phyloP scores from a whole-genome alignment of 2,888 invertebrate species.

The Gnatocerus cornutus region DNA sequence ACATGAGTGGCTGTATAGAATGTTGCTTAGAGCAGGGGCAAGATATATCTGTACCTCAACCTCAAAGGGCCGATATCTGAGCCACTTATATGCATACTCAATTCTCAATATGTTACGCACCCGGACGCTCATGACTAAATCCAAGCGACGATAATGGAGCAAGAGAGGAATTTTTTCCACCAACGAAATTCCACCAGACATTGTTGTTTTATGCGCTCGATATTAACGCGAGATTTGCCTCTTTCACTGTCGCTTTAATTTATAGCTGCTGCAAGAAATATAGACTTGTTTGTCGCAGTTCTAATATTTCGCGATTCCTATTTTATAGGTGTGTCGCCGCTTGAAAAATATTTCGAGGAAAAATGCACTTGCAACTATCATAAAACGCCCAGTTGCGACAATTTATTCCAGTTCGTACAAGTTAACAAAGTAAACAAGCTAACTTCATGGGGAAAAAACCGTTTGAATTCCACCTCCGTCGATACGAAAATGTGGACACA shows the following conservation, averaged over 20 bases:
- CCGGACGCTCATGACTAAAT: slow-evolving; percentile 35
- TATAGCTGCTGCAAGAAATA: slow-evolving; percentile 26
- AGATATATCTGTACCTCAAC: slow-evolving; percentile 58
- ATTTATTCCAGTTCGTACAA: slow-evolving; percentile 4
- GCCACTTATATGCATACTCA: slow-evolving; percentile 59
- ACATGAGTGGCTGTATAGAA: slow-evolving; percentile 62
- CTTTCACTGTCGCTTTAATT: slow-evolving; percentile 16
- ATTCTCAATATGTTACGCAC: slow-evolving; percentile 56
- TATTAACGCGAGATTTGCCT: slow-evolving; percentile 5
- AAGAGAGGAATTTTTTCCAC: background rate
- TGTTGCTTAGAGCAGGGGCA: slow-evolving; percentile 55
- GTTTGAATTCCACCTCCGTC: slow-evolving; percentile 8
- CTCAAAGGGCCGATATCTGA: slow-evolving; percentile 55
- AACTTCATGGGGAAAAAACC: background rate
- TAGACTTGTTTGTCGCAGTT: slow-evolving; percentile 41
- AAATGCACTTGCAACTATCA: slow-evolving; percentile 14
- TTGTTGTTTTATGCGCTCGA: background rate
- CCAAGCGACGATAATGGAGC: slow-evolving; percentile 16
- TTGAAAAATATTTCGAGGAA: slow-evolving; percentile 26
- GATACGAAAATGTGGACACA: slow-evolving; percentile 21
- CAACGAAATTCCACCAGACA: background rate
- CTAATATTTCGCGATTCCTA: slow-evolving; percentile 30
- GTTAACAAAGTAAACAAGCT: slow-evolving; percentile 30
- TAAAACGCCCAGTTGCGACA: slow-evolving; percentile 12
- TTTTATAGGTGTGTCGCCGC: slow-evolving; percentile 31